phyloP scores from a whole-genome alignment of 2,797 vertebrate genomes.

The Amblyopsis hoosieri region DNA sequence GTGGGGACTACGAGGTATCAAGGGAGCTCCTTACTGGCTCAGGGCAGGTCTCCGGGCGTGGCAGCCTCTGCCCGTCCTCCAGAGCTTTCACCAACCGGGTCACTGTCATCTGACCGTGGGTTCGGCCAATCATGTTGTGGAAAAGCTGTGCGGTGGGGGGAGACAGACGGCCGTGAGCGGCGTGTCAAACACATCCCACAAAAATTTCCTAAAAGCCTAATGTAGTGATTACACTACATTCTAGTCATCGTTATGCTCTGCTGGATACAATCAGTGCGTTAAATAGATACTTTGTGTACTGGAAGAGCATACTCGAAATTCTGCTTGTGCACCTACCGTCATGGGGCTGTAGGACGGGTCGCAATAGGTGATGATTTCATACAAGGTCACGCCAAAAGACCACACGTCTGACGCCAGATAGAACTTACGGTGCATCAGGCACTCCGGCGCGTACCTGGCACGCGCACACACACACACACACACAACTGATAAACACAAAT shows the following conservation, averaged over 20 bases:
- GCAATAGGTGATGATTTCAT: slow-evolving; percentile 95
- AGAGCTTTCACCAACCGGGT: slow-evolving; percentile 85
- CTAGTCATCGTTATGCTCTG: too few species aligned
- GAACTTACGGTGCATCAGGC: slow-evolving; percentile 91
- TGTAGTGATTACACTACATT: too few species aligned
- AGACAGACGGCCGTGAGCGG: background rate
- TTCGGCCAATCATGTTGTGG: slow-evolving; percentile 87
- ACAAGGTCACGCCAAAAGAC: slow-evolving; percentile 96
- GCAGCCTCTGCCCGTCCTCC: slow-evolving; percentile 86
- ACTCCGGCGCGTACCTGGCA: slow-evolving; percentile 94
- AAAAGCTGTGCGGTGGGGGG: slow-evolving; percentile 79
- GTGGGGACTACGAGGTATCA: background rate
- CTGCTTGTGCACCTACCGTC: slow-evolving; percentile 77
- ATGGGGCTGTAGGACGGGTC: slow-evolving; percentile 87
- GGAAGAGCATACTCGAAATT: background rate
- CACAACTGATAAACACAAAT: background rate
- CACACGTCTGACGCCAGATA: slow-evolving; percentile 95
- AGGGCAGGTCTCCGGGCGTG: slow-evolving; percentile 82
- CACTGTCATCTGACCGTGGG: slow-evolving; percentile 95
- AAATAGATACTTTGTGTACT: background rate
- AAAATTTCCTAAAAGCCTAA: too few species aligned
- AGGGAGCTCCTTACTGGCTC: slow-evolving; percentile 75
- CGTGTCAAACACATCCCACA: background rate
- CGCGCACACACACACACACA: slow-evolving; percentile 4
- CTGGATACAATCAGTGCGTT: background rate